Percentiles rank a stretch among this genome's conserved stretches.
phyloP scores from a whole-genome alignment of 2,888 invertebrate species.

The Hecatera dysodea region DNA sequence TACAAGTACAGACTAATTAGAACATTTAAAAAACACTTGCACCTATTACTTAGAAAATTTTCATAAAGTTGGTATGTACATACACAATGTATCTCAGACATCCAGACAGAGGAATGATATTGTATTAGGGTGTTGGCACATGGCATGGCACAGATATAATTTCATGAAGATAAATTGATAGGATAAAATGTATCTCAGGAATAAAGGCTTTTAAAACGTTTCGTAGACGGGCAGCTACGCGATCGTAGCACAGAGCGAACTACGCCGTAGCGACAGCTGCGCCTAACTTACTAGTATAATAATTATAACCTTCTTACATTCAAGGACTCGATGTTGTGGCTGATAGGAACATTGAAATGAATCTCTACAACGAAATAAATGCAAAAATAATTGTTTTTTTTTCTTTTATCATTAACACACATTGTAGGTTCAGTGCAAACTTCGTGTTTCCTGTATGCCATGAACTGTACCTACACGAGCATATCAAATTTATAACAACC shows the following conservation, averaged over 20 bases:
- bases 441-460: background rate
- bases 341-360: background rate
- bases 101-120: slow-evolving; percentile 18
- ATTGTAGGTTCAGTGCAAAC: background rate
- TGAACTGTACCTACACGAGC: background rate
- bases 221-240: slow-evolving; percentile 31
- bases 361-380: background rate
- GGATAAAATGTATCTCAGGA: slow-evolving; percentile 25
- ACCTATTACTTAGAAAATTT: slow-evolving; percentile 4
- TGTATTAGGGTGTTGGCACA: slow-evolving; percentile 7
- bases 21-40: slow-evolving; percentile 14
- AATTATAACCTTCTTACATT: no score
- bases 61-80: slow-evolving; percentile 10
- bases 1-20: slow-evolving; percentile 26
- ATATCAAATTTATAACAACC: background rate
- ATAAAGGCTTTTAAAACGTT: slow-evolving; percentile 12
- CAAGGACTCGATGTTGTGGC: no score
- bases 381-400: background rate
- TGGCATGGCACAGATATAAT: slow-evolving; percentile 3
- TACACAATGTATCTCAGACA: background rate
- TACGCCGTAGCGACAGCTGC: slow-evolving; percentile 42
- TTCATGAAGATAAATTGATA: slow-evolving; percentile 21
- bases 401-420: background rate
- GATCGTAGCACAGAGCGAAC: slow-evolving; percentile 35
- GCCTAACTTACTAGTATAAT: background rate